Base-by-base conservation (phyloP, 2,797 vertebrate species). In the Nyctibius grandis region DNA sequence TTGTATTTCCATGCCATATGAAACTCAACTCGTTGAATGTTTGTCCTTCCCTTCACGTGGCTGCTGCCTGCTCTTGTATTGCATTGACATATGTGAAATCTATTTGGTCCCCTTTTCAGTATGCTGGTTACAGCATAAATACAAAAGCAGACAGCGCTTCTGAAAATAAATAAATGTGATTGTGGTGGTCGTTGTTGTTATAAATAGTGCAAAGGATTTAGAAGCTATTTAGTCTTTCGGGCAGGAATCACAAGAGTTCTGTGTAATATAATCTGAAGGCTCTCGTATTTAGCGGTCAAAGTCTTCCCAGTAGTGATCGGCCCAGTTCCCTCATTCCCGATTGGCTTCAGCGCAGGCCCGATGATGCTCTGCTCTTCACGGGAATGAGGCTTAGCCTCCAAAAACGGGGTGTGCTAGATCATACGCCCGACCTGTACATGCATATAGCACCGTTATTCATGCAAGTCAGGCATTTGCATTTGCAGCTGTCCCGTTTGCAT, bases 11-110 rank as follows among this genome's bases (percentile, higher is more conserved):
- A 50, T 94, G 96, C 93, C 94, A 96, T 94, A 63, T 78, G 93
- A 94, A 97, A 95, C 93, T 92, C 77, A 9, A 95, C 93, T 92
- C 74, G 9, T 60, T 91, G 91, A 93, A 60, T 96, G 48, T 95
- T 95, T 94, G 88, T 96, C 95, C 34, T 38, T 95, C 88, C 90
- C 87, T 96, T 95, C 95, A 89, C 89, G 81, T 92, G 95, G 95
- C 96, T 92, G 78, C 88, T 95, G 80, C 70, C 73, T 68, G 90
- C 89, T 96, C 89, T 95, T 94, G 92, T 92, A 50, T 91, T 96
- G 91, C 95, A 63, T 2, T 11, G 40, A 91, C 90, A 95, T 94
- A 91, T 97, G 96, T 72, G 64, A 97, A 96, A 97, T 69, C 95
- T 95, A 94, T 97, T 96, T 91, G 56, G 92, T 94, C 60, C 21